Conservation (phyloP, 2,797 vertebrate species). For the Miichthys miiuy region DNA sequence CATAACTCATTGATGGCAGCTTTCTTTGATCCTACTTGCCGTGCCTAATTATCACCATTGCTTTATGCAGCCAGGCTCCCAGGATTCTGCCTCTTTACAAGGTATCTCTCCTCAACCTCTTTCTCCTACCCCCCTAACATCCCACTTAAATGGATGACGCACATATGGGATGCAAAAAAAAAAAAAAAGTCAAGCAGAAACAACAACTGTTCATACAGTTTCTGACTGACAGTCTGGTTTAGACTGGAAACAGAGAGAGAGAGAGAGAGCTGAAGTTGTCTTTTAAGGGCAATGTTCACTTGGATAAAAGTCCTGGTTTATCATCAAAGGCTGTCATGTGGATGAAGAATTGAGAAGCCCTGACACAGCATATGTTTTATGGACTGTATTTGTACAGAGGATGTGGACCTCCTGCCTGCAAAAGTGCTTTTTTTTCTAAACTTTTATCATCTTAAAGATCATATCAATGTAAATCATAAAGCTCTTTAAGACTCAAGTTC, state of each 20-base stretch:
- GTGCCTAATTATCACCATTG: conserved; percentile 76
- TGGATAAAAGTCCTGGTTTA: conserved; percentile 59
- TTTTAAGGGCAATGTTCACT: conserved; percentile 52
- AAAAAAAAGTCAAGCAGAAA: conserved; percentile 37
- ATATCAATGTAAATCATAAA: conserved; percentile 28
- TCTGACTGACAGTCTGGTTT: conserved; percentile 54
- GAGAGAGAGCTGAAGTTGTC: conserved; percentile 16
- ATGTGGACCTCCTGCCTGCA: conserved; percentile 47
- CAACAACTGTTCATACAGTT: conserved; percentile 27
- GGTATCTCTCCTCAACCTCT: conserved; percentile 45
- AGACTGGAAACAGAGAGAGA: conserved; percentile 38
- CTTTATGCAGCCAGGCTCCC: conserved; percentile 60
- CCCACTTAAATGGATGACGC: conserved; percentile 62
- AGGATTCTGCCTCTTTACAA: conserved; percentile 57
- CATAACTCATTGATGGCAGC: conserved; percentile 76
- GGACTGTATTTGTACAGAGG: conserved; percentile 40
- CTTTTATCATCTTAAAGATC: conserved; percentile 8
- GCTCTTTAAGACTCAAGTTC: conserved; percentile 4
- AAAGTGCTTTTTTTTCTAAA: conserved; percentile 19
- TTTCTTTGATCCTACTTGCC: conserved; percentile 76
- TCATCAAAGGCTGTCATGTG: conserved; percentile 70
- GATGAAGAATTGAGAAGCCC: conserved; percentile 59
- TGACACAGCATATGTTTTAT: conserved; percentile 47
- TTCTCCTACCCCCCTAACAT: conserved; percentile 44
- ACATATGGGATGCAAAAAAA: conserved; percentile 38